Evolutionary conservation across 2,888 invertebrate genomes (phyloP), one percentile per base, ranked within the genome.

Genomic region (Prosapia bicincta): DNA sequence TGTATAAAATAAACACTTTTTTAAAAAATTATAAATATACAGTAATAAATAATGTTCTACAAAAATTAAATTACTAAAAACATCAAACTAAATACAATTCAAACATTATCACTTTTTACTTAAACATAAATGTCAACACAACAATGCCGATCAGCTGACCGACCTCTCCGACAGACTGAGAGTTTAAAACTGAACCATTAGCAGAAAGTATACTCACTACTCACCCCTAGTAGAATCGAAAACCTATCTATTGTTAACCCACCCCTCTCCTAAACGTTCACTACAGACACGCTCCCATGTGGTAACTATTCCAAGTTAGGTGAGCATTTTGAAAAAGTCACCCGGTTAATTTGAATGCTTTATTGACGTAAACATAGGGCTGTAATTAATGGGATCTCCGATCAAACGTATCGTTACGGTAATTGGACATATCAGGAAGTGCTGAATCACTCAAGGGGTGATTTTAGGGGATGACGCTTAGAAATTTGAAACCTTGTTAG

Each of bases 271-370:
- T 23, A n/a, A 25, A 67, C 68, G 32, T 69, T 69, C 20, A n/a
- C 7, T 25, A 72, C 72, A 67, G 69, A 66, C 71, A 66, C 26
- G 69, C 73, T 43, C 70, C 71, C 76, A 38, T 30, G 73, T 69
- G 76, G 74, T 74, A 26, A 65, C 54, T 74, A 26, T 66, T 67
- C 72, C 30, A 76, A 74, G 32, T 66, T 26, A 38, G 54, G 72
- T 28, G 32, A 32, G 68, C 43, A 69, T 72, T 78, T 73, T 78
- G 76, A 76, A 79, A 78, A 79, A 78, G 77, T 77, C 76, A 79
- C 78, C 76, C 78, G 72, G 78, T 78, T 79, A 80, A 80, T 80
- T 79, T 76, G 76, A 65, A 74, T 74, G 74, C 74, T 76, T 76
- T 76, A 76, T 76, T 74, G 76, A 74, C 68, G 71, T 76, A 76